phyloP scores from a whole-genome alignment of 2,888 invertebrate genomes.

The Dermolepida albohirtum region DNA sequence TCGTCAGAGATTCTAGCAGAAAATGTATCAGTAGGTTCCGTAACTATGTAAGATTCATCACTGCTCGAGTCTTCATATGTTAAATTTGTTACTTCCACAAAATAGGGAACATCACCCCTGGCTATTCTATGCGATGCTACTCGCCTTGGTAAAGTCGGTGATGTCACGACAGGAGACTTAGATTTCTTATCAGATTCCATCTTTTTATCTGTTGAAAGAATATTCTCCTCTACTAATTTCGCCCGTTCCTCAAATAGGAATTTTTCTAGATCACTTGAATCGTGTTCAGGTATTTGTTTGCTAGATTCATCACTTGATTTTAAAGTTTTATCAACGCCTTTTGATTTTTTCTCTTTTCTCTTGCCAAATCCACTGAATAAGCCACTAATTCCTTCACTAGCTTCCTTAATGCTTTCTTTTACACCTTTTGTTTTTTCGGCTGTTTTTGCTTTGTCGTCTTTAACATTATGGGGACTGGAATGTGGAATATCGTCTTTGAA shows the following conservation, averaged over 20 bases:
- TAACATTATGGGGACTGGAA: constrained; percentile 44
- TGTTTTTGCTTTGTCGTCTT: constrained; percentile 42
- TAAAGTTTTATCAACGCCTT: background rate
- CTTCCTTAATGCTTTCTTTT: constrained; percentile 14
- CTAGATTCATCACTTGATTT: constrained; percentile 7
- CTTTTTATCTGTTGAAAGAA: background rate
- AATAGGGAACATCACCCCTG: constrained; percentile 59
- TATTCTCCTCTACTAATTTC: constrained; percentile 38
- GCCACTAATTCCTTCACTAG: constrained; percentile 10
- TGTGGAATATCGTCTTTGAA: constrained; percentile 40
- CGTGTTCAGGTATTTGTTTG: background rate
- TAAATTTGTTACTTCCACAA: constrained; percentile 59
- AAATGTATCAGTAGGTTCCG: constrained; percentile 41
- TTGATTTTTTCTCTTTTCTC: constrained; percentile 40
- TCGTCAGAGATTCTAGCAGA: constrained; percentile 43
- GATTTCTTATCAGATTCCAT: background rate
- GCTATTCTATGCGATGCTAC: constrained; percentile 60
- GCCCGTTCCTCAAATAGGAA: constrained; percentile 48
- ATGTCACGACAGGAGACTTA: constrained; percentile 58
- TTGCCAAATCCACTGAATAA: constrained; percentile 31
- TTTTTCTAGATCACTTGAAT: constrained; percentile 13
- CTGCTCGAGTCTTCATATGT: constrained; percentile 56
- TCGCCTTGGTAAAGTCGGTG: constrained; percentile 60
- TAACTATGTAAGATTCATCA: constrained; percentile 52
- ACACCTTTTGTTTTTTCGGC: constrained; percentile 49